Evolutionary conservation across 1,140 invertebrate genomes (phyloP).

Genomic region (Neotoxoptera formosana): DNA sequence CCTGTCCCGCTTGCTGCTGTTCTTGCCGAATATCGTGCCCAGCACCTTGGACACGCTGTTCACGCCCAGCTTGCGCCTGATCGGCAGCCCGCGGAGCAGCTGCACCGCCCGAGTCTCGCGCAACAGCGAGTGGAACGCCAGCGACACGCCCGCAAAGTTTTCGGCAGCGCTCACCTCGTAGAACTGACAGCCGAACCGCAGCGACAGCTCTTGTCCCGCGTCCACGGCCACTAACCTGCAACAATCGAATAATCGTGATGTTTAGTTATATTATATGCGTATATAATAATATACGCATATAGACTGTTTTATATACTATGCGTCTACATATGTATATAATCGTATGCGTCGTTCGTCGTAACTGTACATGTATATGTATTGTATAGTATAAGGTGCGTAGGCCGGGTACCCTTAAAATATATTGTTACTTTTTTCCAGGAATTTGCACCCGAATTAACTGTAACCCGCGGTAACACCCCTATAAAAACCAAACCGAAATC

Average conservation of each 20-base stretch:
- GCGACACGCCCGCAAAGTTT: conserved; percentile 77
- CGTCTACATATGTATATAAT: no score
- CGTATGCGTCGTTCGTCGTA: no score
- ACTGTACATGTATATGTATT: no score
- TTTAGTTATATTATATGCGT: background rate
- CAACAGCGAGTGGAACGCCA: conserved; percentile 81
- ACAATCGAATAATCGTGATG: background rate
- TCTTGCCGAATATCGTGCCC: conserved; percentile 80
- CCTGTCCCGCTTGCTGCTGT: conserved; percentile 67
- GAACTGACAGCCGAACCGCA: conserved; percentile 82
- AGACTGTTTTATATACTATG: no score
- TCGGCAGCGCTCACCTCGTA: conserved; percentile 87
- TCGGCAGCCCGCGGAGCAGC: conserved; percentile 74
- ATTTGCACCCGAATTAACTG: no score
- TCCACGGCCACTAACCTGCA: conserved; percentile 77
- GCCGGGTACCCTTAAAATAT: no score
- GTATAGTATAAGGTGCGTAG: no score
- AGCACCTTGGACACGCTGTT: conserved; percentile 82
- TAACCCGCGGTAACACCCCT: no score
- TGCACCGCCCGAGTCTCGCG: conserved; percentile 77
- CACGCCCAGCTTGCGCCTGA: conserved; percentile 76
- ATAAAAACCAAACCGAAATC: no score
- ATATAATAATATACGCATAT: no score
- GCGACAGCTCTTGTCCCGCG: conserved; percentile 80
- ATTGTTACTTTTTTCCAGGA: no score